Conservation (phyloP, 1,140 invertebrate genomes). For the Brachionus manjavacas region DNA sequence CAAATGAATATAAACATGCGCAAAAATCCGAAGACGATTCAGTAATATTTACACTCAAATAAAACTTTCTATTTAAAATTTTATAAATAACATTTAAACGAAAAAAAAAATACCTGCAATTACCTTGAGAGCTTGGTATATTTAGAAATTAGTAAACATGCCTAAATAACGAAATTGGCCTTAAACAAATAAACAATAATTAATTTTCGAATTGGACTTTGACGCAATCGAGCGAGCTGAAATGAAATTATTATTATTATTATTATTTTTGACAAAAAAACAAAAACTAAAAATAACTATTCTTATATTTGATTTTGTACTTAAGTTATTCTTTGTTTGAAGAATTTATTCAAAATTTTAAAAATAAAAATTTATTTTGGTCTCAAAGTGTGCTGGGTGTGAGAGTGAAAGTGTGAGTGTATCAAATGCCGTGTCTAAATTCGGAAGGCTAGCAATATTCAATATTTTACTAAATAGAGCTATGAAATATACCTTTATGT, state of each 20-base stretch:
- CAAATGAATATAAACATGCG: background rate
- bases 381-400: background rate
- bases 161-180: background rate
- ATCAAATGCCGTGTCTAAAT: background rate
- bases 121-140: background rate
- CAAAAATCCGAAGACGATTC: background rate
- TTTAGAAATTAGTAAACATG: background rate
- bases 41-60: background rate
- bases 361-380: constrained; percentile 28
- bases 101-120: background rate
- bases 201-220: background rate
- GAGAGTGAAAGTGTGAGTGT: constrained; percentile 18
- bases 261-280: background rate
- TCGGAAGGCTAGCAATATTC: background rate
- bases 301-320: constrained; percentile 9
- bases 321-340: background rate
- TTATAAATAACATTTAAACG: constrained; percentile 7
- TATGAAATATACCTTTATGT: background rate
- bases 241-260: background rate
- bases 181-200: constrained; percentile 27
- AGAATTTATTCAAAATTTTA: background rate
- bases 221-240: background rate
- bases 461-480: background rate
- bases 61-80: background rate
- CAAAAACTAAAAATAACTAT: background rate